These are phyloP conservation scores for Crossocerus cetratus DNA, from an alignment of 2,888 invertebrate genomes.

Conservation along the genomic window DNA sequence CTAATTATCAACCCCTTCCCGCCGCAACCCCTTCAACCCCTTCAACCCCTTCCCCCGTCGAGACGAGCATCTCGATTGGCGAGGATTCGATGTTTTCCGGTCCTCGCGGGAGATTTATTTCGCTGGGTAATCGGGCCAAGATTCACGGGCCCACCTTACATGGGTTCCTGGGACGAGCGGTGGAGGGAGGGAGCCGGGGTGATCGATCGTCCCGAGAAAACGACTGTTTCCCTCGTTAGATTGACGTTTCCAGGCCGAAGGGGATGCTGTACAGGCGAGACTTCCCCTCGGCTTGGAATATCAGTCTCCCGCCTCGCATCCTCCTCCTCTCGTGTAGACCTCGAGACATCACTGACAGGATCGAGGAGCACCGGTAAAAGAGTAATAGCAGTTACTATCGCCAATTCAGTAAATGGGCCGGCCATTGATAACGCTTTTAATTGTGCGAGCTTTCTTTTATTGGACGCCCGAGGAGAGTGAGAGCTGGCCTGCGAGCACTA, in stretches of 20 bases:
- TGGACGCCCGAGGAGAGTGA: not conserved
- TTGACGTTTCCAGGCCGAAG: constrained; percentile 50
- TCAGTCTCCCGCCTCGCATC: constrained; percentile 11
- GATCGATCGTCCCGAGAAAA: constrained; percentile 41
- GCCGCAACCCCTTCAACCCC: no score
- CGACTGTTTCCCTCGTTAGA: constrained; percentile 37
- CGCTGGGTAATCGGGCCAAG: not conserved
- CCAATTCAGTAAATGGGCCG: constrained; percentile 39
- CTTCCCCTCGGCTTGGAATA: constrained; percentile 18
- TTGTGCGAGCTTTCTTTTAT: no score
- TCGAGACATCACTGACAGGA: constrained; percentile 9
- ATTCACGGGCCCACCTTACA: constrained; percentile 26
- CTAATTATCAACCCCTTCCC: no score
- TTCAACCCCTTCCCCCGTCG: no score
- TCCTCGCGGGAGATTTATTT: not conserved
- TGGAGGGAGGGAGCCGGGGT: constrained; percentile 5
- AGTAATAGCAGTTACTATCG: constrained; percentile 36
- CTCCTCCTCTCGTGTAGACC: constrained; percentile 31
- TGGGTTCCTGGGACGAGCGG: constrained; percentile 19
- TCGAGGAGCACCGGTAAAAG: constrained; percentile 22
- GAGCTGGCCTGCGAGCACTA: not conserved
- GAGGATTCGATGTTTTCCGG: constrained; percentile 4
- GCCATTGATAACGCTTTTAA: constrained; percentile 10
- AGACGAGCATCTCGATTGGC: no score
- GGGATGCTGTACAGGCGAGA: constrained; percentile 13